Percentiles rank a stretch among this genome's conserved stretches.
Conservation (phyloP, 2,888 invertebrate species). For the Agonopterix arenella region DNA sequence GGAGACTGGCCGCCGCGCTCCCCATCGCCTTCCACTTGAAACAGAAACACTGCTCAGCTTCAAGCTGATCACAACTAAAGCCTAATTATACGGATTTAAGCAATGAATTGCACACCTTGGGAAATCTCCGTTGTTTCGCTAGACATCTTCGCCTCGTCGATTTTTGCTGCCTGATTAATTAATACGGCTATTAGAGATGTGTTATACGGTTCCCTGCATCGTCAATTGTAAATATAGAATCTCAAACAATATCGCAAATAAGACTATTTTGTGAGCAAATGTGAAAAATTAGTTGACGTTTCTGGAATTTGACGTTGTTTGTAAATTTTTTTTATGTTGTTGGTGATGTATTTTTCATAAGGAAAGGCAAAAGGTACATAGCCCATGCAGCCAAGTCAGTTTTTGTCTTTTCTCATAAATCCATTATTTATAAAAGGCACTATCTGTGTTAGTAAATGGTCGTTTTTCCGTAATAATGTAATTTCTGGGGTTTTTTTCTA, state of each 20-base stretch:
- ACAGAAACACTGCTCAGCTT: constrained; percentile 64
- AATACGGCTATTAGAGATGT: neutral
- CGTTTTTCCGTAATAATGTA: too few relatives aligned
- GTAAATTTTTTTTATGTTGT: neutral
- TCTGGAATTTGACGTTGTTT: constrained; percentile 18
- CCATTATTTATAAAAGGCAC: too few relatives aligned
- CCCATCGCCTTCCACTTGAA: constrained; percentile 56
- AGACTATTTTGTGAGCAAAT: constrained; percentile 19
- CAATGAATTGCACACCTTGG: constrained; percentile 59
- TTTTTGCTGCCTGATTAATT: neutral
- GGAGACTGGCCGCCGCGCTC: constrained; percentile 35
- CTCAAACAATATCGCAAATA: constrained; percentile 15
- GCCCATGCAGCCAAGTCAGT: too few relatives aligned
- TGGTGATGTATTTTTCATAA: too few relatives aligned
- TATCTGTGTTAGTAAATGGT: too few relatives aligned
- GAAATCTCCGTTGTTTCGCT: constrained; percentile 40
- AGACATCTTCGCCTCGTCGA: constrained; percentile 36
- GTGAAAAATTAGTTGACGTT: constrained; percentile 28
- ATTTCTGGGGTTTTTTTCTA: too few relatives aligned
- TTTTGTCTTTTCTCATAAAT: too few relatives aligned
- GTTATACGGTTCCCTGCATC: constrained; percentile 8
- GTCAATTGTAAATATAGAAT: constrained; percentile 5
- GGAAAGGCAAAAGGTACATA: too few relatives aligned
- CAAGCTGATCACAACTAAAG: constrained; percentile 34
- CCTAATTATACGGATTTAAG: constrained; percentile 16